These are phyloP conservation scores for Mactromeris polynyma DNA, from an alignment of 2,888 invertebrate genomes.

Conservation along the genomic window DNA sequence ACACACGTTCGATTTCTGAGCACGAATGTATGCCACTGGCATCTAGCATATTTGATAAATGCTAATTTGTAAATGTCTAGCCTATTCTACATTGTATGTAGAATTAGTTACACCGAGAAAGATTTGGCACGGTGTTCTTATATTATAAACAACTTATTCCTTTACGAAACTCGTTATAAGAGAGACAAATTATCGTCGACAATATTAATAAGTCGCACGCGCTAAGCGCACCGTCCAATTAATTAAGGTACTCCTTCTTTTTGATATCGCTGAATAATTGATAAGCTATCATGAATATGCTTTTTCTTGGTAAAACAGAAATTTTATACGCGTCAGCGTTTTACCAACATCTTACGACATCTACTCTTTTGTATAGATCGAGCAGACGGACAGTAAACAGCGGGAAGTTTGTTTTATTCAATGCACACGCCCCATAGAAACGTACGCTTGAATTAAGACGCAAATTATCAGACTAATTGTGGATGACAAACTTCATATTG, in stretches of 20 bases:
- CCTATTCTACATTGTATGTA: neutral
- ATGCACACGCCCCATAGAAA: neutral
- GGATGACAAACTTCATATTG: neutral
- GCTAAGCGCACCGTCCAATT: neutral
- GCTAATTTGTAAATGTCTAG: neutral
- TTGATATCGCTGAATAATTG: neutral
- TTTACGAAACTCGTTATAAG: neutral
- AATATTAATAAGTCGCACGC: neutral
- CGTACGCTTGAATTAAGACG: neutral
- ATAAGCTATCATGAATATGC: neutral
- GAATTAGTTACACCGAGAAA: neutral
- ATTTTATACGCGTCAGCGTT: neutral
- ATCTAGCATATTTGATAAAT: too few species aligned
- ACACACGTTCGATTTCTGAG: too few species aligned
- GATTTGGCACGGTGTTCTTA: neutral
- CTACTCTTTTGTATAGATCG: neutral
- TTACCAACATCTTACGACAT: neutral
- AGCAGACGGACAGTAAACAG: neutral
- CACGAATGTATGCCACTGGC: too few species aligned
- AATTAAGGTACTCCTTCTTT: neutral
- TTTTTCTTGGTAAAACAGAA: neutral
- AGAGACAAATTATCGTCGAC: neutral
- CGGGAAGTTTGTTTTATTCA: neutral
- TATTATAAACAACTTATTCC: neutral
- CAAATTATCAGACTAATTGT: neutral